Conservation (phyloP, 2,113 vertebrate genomes). For the Gavialis gangeticus region DNA sequence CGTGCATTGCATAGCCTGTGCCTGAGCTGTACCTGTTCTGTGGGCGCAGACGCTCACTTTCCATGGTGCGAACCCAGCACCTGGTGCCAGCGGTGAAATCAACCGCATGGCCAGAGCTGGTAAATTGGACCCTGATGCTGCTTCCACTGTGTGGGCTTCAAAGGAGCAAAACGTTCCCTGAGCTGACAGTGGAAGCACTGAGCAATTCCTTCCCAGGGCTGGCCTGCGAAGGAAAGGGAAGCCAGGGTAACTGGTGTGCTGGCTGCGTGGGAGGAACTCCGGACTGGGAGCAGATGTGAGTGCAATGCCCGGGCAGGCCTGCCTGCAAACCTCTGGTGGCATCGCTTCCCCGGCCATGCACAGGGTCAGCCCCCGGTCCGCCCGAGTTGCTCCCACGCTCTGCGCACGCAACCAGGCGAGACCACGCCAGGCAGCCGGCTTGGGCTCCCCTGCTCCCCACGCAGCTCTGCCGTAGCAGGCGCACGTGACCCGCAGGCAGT, state of each 20-base stretch:
- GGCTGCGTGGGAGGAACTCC: not conserved
- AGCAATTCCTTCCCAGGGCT: rapidly evolving
- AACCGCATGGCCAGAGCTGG: not conserved
- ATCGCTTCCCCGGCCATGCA: not conserved
- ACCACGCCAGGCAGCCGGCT: not conserved
- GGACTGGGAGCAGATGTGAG: not conserved
- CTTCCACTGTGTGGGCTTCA: rapidly evolving
- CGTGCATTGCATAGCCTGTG: rapidly evolving
- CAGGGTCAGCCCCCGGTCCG: rapidly evolving
- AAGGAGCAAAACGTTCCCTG: not conserved
- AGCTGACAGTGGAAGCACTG: not conserved
- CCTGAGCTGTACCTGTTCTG: not conserved
- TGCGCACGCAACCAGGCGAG: not conserved
- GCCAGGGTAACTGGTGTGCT: not conserved
- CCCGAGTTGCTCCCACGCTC: not conserved
- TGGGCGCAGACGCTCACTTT: rapidly evolving
- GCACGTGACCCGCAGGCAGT: not conserved
- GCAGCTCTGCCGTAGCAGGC: not conserved
- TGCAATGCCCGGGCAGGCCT: not conserved
- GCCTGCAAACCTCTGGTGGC: not conserved
- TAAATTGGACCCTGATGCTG: not conserved
- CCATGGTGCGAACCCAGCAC: rapidly evolving
- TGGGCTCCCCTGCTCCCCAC: not conserved
- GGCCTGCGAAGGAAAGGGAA: not conserved
- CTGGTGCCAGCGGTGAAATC: not conserved